A percentile compares a stretch with the other conserved stretches of the same genome.
Conservation (phyloP, 1,140 invertebrate genomes). For the Ooceraea biroi region DNA sequence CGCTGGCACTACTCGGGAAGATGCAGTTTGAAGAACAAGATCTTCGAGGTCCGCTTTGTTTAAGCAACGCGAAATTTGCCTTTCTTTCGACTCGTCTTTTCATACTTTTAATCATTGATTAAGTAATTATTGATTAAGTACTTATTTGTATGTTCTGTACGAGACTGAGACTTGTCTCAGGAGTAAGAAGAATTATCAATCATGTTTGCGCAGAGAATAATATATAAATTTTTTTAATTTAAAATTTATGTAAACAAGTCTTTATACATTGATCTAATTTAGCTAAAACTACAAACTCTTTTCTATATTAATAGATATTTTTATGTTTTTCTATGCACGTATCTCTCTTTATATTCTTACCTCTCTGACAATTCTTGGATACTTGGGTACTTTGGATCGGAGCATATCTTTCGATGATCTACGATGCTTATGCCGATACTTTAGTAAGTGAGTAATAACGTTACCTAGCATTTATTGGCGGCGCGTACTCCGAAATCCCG, state of each 20-base stretch:
- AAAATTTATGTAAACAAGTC: too few relatives aligned
- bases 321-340: too few relatives aligned
- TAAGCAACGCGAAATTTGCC: not conserved
- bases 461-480: conserved; percentile 81
- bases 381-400: conserved; percentile 17
- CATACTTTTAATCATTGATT: not conserved
- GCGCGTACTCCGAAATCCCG: conserved; percentile 81
- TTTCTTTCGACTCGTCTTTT: not conserved
- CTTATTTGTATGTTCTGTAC: too few relatives aligned
- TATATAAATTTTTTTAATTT: too few relatives aligned
- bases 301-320: too few relatives aligned
- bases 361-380: conserved; percentile 28
- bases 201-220: too few relatives aligned
- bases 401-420: conserved; percentile 21
- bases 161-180: too few relatives aligned
- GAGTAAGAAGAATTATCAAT: too few relatives aligned
- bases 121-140: too few relatives aligned
- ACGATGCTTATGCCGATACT: conserved; percentile 23
- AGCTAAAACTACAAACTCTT: too few relatives aligned
- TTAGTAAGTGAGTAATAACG: conserved; percentile 47
- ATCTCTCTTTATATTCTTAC: conserved; percentile 5
- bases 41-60: conserved; percentile 22
- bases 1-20: conserved; percentile 68
- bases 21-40: conserved; percentile 34
- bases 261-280: too few relatives aligned